Percentiles rank a stretch among this genome's conserved stretches.
Conservation (phyloP, 2,888 invertebrate genomes). For the Chaetoderma sp. region DNA sequence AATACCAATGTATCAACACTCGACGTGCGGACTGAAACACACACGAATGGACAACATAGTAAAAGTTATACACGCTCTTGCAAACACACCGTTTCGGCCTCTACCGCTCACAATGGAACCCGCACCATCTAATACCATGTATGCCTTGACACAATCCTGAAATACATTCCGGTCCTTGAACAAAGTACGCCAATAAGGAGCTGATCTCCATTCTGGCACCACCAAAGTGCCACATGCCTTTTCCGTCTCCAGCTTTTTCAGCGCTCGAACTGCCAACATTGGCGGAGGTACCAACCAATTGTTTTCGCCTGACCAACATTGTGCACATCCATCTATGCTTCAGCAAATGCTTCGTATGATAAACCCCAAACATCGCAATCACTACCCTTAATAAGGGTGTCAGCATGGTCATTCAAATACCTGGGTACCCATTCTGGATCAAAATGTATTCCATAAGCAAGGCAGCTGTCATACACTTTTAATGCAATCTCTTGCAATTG, state of each 20-base stretch:
- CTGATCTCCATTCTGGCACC: background rate
- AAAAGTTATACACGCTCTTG: too few relatives aligned
- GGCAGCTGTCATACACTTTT: slow-evolving; percentile 7
- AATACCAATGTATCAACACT: too few relatives aligned
- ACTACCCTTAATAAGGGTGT: background rate
- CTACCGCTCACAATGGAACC: too few relatives aligned
- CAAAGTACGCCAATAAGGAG: too few relatives aligned
- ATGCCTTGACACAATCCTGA: too few relatives aligned
- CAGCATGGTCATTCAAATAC: background rate
- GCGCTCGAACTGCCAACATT: background rate
- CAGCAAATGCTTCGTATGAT: background rate
- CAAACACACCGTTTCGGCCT: too few relatives aligned
- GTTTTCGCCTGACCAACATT: background rate
- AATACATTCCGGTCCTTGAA: too few relatives aligned
- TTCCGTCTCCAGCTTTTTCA: background rate
- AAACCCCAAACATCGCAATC: background rate
- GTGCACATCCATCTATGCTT: background rate
- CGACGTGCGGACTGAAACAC: too few relatives aligned
- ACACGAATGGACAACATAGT: too few relatives aligned
- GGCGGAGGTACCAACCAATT: background rate
- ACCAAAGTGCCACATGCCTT: background rate
- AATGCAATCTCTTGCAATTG: slow-evolving; percentile 13
- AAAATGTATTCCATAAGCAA: background rate
- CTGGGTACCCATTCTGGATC: background rate
- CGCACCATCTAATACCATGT: too few relatives aligned